Percentiles rank a stretch among this genome's conserved stretches.
These are phyloP conservation scores for Drosophila cardini DNA, from an alignment of 1,140 invertebrate species.

Conservation along the genomic window DNA sequence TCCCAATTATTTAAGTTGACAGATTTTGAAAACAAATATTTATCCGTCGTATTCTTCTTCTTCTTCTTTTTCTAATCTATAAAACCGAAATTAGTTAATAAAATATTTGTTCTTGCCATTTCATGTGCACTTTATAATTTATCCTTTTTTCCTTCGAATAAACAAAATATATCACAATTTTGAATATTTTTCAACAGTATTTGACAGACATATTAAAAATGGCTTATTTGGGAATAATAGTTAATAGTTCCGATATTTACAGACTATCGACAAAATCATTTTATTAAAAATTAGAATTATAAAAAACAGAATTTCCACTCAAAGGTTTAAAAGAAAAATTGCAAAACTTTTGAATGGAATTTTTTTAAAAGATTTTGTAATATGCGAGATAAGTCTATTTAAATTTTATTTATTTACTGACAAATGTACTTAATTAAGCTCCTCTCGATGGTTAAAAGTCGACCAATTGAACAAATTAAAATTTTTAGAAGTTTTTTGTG, in stretches of 20 bases:
- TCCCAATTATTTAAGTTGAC: constrained; percentile 7
- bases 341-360: constrained; percentile 7
- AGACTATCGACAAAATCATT: constrained; percentile 59
- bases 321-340: neutral
- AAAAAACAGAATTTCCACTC: neutral
- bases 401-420: constrained; percentile 24
- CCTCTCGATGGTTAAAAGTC: neutral
- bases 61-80: constrained; percentile 11
- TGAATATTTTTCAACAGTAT: constrained; percentile 57
- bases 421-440: constrained; percentile 3
- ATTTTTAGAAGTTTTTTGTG: constrained; percentile 24
- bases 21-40: constrained; percentile 71
- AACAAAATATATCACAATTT: constrained; percentile 81
- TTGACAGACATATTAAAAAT: constrained; percentile 27
- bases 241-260: constrained; percentile 75
- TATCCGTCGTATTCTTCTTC: constrained; percentile 49
- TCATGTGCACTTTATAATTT: constrained; percentile 49
- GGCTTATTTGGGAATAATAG: constrained; percentile 39
- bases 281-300: neutral
- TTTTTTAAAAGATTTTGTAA: neutral
- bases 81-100: constrained; percentile 33
- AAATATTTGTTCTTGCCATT: constrained; percentile 21
- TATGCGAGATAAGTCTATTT: constrained; percentile 14
- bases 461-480: constrained; percentile 25
- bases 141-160: constrained; percentile 59